phyloP scores from a whole-genome alignment of 1,140 invertebrate species.

The Venturia canescens region DNA sequence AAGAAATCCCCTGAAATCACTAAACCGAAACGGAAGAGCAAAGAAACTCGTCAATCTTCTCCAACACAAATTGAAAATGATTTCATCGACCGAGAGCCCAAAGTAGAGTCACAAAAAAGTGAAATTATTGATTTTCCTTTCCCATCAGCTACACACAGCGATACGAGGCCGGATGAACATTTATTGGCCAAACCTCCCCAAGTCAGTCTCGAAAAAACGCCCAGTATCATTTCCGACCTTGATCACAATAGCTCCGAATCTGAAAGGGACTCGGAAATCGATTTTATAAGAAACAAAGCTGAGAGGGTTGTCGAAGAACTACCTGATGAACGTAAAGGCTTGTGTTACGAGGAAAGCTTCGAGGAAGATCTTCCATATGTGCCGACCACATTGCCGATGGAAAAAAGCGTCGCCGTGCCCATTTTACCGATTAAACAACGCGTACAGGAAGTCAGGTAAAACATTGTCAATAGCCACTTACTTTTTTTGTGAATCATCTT shows the following conservation, averaged over 20 bases:
- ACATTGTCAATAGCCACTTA: too few species aligned
- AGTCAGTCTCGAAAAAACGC: constrained; percentile 56
- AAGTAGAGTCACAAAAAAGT: constrained; percentile 10
- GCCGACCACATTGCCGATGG: constrained; percentile 89
- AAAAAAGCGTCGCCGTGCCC: constrained; percentile 87
- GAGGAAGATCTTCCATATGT: constrained; percentile 92
- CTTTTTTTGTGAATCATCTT: constrained; percentile 11
- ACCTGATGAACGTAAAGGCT: constrained; percentile 82
- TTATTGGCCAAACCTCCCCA: constrained; percentile 40
- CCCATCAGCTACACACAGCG: neutral
- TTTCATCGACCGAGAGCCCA: neutral
- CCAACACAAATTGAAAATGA: constrained; percentile 6
- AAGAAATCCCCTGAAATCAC: constrained; percentile 59
- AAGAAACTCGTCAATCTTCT: constrained; percentile 56
- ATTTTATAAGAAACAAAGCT: constrained; percentile 75
- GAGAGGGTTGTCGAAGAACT: constrained; percentile 69
- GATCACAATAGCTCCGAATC: constrained; percentile 87
- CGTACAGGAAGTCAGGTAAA: constrained; percentile 78
- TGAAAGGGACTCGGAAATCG: constrained; percentile 84
- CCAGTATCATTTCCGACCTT: constrained; percentile 74
- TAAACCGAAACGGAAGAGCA: constrained; percentile 69
- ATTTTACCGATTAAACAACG: constrained; percentile 89
- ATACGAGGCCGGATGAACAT: constrained; percentile 44
- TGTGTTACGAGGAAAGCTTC: constrained; percentile 89
- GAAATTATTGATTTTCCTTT: constrained; percentile 47